phyloP scores from a whole-genome alignment of 2,113 vertebrate genomes.

The Campylomormyrus tamandua region DNA sequence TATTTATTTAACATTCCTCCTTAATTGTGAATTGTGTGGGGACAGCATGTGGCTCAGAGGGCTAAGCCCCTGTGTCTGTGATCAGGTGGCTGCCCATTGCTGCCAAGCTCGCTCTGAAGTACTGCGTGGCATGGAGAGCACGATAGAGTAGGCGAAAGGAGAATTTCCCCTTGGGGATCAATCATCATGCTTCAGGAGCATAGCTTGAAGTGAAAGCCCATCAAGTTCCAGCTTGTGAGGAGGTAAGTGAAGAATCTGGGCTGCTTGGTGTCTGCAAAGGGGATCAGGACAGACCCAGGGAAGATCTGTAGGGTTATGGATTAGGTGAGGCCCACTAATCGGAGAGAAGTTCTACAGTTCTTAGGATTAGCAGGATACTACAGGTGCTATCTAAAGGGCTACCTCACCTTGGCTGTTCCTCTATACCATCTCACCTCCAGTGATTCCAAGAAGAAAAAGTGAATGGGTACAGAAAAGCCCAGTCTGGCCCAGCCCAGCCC shows the following conservation, averaged over 20 bases:
- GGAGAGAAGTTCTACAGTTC: slow-evolving; percentile 2
- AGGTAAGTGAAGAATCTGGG: slow-evolving; percentile 18
- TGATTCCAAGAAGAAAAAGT: not conserved
- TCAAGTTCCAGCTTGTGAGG: not conserved
- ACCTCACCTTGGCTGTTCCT: not conserved
- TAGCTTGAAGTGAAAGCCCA: slow-evolving; percentile 16
- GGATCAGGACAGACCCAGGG: not conserved
- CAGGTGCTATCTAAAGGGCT: not conserved
- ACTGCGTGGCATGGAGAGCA: not conserved
- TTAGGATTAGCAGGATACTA: slow-evolving; percentile 21
- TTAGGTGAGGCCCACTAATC: not conserved
- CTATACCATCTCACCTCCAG: not conserved
- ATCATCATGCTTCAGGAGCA: not conserved
- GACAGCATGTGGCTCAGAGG: not conserved
- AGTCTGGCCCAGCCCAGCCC: not conserved
- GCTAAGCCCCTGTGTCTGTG: not conserved
- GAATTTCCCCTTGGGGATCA: not conserved
- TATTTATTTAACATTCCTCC: not conserved
- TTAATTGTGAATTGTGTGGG: not conserved
- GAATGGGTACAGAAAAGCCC: not conserved
- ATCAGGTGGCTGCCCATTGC: not conserved
- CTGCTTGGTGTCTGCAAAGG: not conserved
- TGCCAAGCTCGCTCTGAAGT: not conserved
- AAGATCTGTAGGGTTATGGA: not conserved
- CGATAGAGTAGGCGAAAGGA: not conserved